Conservation (phyloP, 2,113 vertebrate genomes). For the Larimichthys crocea region DNA sequence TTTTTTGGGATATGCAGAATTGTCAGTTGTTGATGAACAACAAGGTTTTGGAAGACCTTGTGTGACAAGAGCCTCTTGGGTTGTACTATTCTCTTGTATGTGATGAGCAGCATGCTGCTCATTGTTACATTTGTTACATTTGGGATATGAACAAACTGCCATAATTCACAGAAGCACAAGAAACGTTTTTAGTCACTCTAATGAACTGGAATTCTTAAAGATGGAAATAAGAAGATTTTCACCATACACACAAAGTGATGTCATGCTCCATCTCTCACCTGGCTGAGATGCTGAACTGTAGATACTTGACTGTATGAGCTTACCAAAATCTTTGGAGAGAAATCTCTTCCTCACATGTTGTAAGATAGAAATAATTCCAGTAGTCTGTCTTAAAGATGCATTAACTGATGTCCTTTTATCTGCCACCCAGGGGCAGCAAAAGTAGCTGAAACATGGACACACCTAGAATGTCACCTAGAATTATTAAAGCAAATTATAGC, state of each 20-base stretch:
- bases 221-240: not conserved
- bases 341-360: not conserved
- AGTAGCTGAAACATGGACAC: not conserved
- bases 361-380: not conserved
- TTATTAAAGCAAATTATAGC: not conserved
- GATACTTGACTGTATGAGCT: not conserved
- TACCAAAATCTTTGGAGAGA: not conserved
- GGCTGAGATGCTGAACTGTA: not conserved
- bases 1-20: slow-evolving; percentile 19
- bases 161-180: slow-evolving; percentile 40
- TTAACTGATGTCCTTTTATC: not conserved
- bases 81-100: slow-evolving; percentile 12
- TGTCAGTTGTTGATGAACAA: not conserved
- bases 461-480: not conserved
- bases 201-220: slow-evolving; percentile 36
- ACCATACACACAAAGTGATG: not conserved
- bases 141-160: slow-evolving; percentile 2
- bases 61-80: not conserved
- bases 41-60: slow-evolving; percentile 10
- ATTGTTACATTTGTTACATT: slow-evolving; percentile 11
- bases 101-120: not conserved
- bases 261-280: not conserved
- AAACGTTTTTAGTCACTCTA: not conserved
- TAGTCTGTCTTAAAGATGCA: not conserved
- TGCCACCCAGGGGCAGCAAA: not conserved